Conservation (phyloP, 2,888 invertebrate species). For the Cynaeus angustus region DNA sequence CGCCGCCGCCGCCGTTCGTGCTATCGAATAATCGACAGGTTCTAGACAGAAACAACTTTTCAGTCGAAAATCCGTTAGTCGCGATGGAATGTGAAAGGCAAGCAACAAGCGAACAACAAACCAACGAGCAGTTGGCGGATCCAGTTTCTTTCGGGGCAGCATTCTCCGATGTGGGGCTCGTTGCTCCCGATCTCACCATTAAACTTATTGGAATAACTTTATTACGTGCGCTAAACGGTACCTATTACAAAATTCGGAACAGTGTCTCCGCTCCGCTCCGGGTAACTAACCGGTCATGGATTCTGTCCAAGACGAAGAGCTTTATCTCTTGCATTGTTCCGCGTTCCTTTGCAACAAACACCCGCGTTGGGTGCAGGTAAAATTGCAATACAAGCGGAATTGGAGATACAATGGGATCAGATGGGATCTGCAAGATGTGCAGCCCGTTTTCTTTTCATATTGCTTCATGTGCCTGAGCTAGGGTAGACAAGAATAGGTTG, state of each 20-base stretch:
- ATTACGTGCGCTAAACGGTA: conserved; percentile 42
- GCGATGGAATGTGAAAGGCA: conserved; percentile 60
- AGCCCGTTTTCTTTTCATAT: background rate
- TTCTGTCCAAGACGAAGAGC: background rate
- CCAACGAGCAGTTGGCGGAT: conserved; percentile 57
- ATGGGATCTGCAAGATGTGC: background rate
- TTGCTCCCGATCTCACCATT: conserved; percentile 38
- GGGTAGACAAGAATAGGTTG: background rate
- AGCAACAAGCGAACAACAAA: conserved; percentile 27
- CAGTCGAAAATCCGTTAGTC: conserved; percentile 56
- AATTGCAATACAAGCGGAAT: conserved; percentile 5
- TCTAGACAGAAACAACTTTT: conserved; percentile 44
- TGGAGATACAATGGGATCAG: conserved; percentile 2
- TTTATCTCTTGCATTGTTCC: conserved; percentile 13
- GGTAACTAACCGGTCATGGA: conserved; percentile 44
- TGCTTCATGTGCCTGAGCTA: background rate
- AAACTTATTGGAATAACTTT: conserved; percentile 51
- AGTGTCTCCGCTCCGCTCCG: conserved; percentile 11
- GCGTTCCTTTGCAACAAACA: conserved; percentile 1
- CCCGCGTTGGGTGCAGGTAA: conserved; percentile 17
- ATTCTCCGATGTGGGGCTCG: conserved; percentile 56
- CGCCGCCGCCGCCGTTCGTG: background rate
- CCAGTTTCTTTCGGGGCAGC: conserved; percentile 57
- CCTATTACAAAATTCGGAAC: conserved; percentile 37
- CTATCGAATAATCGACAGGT: conserved; percentile 38